phyloP scores from a whole-genome alignment of 2,113 vertebrate species.

The Thunnus maccoyii region DNA sequence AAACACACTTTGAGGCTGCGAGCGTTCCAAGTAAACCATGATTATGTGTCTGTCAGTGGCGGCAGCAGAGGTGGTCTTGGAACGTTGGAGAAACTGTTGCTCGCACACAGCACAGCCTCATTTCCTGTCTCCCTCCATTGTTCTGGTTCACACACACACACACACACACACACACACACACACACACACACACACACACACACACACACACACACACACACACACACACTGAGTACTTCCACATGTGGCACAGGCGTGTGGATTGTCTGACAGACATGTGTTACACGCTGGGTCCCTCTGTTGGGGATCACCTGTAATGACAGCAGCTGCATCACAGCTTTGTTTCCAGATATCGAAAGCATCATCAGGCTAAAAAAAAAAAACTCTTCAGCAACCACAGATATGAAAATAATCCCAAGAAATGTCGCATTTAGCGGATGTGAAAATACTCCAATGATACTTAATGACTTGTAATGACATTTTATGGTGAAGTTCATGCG shows the following conservation, averaged over 20 bases:
- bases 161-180: conserved; percentile 37
- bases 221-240: conserved; percentile 67
- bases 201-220: conserved; percentile 38
- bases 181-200: conserved; percentile 25
- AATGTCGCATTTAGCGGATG: too few relatives aligned
- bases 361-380: too few relatives aligned
- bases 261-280: background rate
- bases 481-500: too few relatives aligned
- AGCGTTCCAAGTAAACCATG: conserved; percentile 6
- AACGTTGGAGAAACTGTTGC: conserved; percentile 30
- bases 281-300: conserved; percentile 64
- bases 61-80: conserved; percentile 43
- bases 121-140: conserved; percentile 71
- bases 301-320: conserved; percentile 42
- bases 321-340: background rate
- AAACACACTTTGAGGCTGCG: conserved; percentile 5
- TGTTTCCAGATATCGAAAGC: background rate
- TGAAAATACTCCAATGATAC: too few relatives aligned
- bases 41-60: conserved; percentile 36
- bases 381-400: too few relatives aligned
- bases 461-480: too few relatives aligned
- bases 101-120: conserved; percentile 37
- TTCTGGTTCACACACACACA: conserved; percentile 51
- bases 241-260: conserved; percentile 53
- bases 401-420: too few relatives aligned